Evolutionary conservation across 2,797 vertebrate species (phyloP).

Genomic region (Antrozous pallidus): DNA sequence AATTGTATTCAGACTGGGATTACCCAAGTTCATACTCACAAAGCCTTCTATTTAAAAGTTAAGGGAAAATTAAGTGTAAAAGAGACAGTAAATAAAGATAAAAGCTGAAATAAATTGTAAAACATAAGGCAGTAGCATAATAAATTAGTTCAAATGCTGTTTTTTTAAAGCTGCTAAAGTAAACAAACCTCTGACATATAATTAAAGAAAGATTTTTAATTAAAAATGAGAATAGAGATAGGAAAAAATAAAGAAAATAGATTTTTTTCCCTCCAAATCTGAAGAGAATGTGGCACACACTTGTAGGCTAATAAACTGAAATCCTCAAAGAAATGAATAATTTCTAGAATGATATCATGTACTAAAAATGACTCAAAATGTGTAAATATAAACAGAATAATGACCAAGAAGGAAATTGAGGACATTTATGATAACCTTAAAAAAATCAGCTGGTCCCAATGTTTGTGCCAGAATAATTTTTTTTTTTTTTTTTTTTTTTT

Average conservation of each 20-base stretch:
- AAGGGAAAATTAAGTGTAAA: constrained; percentile 40
- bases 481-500: no score
- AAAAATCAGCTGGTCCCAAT: neutral
- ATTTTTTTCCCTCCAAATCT: constrained; percentile 40
- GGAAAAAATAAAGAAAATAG: constrained; percentile 47
- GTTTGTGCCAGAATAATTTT: neutral
- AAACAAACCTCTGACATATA: constrained; percentile 51
- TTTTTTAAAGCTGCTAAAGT: constrained; percentile 51
- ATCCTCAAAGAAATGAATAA: constrained; percentile 33
- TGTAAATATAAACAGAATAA: constrained; percentile 27
- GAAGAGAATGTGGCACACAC: constrained; percentile 11
- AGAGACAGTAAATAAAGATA: constrained; percentile 45
- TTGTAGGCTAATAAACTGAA: constrained; percentile 28
- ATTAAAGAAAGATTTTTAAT: constrained; percentile 68
- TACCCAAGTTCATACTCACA: constrained; percentile 9
- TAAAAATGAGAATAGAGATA: constrained; percentile 61
- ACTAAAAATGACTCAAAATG: constrained; percentile 30
- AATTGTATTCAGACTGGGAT: neutral
- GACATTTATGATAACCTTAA: neutral
- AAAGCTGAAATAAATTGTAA: constrained; percentile 44
- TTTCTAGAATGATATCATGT: constrained; percentile 14
- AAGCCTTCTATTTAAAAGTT: constrained; percentile 47
- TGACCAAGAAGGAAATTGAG: neutral
- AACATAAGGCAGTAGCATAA: neutral
- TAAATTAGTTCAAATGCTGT: constrained; percentile 52